These are phyloP conservation scores for Melanostoma scalare DNA, from an alignment of 2,888 invertebrate species.

Conservation along the genomic window DNA sequence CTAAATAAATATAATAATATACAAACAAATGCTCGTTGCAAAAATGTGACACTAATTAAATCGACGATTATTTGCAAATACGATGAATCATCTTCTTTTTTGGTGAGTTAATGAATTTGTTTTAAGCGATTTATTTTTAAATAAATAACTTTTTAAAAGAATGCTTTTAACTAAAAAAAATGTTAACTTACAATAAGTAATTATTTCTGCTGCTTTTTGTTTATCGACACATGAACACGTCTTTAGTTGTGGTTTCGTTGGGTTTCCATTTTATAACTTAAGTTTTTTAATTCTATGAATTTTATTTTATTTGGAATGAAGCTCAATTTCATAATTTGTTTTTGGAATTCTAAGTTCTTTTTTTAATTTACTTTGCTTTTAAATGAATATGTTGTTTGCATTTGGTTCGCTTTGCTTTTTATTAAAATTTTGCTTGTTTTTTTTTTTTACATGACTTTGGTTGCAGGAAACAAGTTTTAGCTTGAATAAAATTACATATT, in stretches of 20 bases:
- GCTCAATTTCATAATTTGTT: conserved; percentile 22
- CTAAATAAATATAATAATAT: conserved; percentile 22
- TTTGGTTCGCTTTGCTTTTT: conserved; percentile 35
- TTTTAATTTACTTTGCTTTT: conserved; percentile 21
- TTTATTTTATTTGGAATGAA: conserved; percentile 56
- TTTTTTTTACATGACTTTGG: conserved; percentile 3
- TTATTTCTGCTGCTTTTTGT: conserved; percentile 61
- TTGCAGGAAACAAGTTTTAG: neutral
- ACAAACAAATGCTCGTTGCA: conserved; percentile 13
- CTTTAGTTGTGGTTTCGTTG: conserved; percentile 67
- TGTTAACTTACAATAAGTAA: conserved; percentile 58
- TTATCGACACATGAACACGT: conserved; percentile 60
- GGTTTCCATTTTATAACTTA: conserved; percentile 46
- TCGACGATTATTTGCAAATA: conserved; percentile 61
- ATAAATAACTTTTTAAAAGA: conserved; percentile 55
- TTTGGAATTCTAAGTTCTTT: conserved; percentile 42
- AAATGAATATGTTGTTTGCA: conserved; percentile 38
- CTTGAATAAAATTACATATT: neutral
- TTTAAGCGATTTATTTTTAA: conserved; percentile 67
- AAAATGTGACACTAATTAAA: conserved; percentile 38
- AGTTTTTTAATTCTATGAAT: conserved; percentile 15
- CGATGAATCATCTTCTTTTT: conserved; percentile 62
- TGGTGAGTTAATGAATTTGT: conserved; percentile 70
- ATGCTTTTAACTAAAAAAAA: conserved; percentile 67
- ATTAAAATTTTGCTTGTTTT: neutral